Evolutionary conservation across 35 echinoderm and acorn worm genomes (phyloP).

Genomic region (Amphiura filiformis): DNA sequence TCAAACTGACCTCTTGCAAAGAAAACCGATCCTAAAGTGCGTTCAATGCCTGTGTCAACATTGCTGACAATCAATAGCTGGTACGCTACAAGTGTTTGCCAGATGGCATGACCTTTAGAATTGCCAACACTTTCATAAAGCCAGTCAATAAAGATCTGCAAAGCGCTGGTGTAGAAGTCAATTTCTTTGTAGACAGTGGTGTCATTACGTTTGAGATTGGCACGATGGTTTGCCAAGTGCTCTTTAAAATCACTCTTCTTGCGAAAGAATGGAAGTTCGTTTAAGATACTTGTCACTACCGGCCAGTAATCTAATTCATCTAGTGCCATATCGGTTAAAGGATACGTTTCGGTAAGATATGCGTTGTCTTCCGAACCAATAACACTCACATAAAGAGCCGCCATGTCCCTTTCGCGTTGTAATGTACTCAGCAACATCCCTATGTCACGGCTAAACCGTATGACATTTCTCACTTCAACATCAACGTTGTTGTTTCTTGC

Average conservation of each 20-base stretch:
- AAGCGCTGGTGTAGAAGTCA: slow-evolving; percentile 53
- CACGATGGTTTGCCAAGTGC: slow-evolving; percentile 46
- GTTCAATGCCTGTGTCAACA: slow-evolving; percentile 69
- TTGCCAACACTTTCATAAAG: slow-evolving; percentile 73
- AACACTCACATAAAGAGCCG: slow-evolving; percentile 56
- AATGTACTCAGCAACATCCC: slow-evolving; percentile 67
- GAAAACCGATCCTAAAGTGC: slow-evolving; percentile 63
- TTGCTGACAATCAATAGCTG: slow-evolving; percentile 78
- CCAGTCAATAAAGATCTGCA: slow-evolving; percentile 79
- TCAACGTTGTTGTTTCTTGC: slow-evolving; percentile 42
- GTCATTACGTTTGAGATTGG: slow-evolving; percentile 38
- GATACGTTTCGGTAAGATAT: slow-evolving; percentile 63
- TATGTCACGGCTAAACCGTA: slow-evolving; percentile 77
- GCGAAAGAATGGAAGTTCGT: slow-evolving; percentile 60
- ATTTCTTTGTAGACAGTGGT: slow-evolving; percentile 66
- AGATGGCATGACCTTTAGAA: slow-evolving; percentile 57
- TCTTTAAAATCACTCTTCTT: slow-evolving; percentile 55
- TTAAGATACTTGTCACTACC: slow-evolving; percentile 54
- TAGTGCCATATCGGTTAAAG: slow-evolving; percentile 54
- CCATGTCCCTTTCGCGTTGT: slow-evolving; percentile 67
- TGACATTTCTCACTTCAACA: slow-evolving; percentile 45
- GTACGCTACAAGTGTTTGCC: slow-evolving; percentile 69
- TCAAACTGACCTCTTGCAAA: slow-evolving; percentile 48
- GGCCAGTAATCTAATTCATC: slow-evolving; percentile 70
- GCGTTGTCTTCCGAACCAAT: slow-evolving; percentile 70